Evolutionary conservation across 1,140 invertebrate species (phyloP).

Genomic region (Magallana gigas): DNA sequence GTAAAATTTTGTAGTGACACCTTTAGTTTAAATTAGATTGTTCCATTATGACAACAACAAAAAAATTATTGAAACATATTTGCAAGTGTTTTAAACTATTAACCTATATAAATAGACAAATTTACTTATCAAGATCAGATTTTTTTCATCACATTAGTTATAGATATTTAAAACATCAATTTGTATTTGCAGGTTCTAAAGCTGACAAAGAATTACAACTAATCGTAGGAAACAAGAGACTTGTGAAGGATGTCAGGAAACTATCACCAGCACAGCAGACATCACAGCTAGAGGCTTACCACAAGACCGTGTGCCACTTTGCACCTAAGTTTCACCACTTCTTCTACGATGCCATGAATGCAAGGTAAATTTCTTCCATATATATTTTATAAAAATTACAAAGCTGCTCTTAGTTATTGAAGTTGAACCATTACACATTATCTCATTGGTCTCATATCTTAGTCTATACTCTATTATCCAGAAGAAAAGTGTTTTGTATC

Average conservation of each 20-base stretch:
- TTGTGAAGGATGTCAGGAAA: slow-evolving; percentile 31
- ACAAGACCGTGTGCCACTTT: slow-evolving; percentile 41
- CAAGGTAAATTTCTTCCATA: background rate
- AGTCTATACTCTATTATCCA: too few species aligned
- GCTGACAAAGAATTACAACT: slow-evolving; percentile 15
- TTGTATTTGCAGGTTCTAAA: background rate
- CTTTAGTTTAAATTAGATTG: too few species aligned
- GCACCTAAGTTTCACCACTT: slow-evolving; percentile 10
- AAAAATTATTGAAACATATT: too few species aligned
- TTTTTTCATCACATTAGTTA: too few species aligned
- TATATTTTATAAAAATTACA: background rate
- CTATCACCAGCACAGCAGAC: slow-evolving; percentile 35
- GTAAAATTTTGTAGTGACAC: background rate
- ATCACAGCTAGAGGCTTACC: slow-evolving; percentile 27
- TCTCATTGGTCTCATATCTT: too few species aligned
- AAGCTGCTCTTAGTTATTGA: too few species aligned
- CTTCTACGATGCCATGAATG: background rate
- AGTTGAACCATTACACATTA: too few species aligned
- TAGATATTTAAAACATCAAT: background rate
- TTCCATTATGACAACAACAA: too few species aligned
- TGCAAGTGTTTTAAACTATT: too few species aligned
- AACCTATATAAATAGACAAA: too few species aligned
- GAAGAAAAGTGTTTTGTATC: too few species aligned
- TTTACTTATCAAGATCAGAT: too few species aligned
- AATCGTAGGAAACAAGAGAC: background rate